Conservation (phyloP, 2,888 invertebrate genomes). For the Ennomos quercinarius region DNA sequence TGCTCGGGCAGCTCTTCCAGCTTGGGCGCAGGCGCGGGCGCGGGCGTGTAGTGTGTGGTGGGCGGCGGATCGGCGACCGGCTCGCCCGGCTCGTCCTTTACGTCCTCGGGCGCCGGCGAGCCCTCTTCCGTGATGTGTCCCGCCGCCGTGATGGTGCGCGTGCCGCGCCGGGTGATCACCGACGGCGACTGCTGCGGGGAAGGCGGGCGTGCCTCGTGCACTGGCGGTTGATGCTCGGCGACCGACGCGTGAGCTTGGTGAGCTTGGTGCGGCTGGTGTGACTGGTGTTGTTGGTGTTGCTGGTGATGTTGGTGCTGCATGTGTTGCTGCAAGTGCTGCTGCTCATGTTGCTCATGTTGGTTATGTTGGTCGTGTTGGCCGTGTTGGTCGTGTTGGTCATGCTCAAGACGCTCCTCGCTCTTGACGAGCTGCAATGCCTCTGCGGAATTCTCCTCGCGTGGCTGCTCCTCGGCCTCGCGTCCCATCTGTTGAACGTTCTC, state of each 20-base stretch:
- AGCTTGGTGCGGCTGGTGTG: slow-evolving; percentile 23
- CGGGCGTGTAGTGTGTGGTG: slow-evolving; percentile 30
- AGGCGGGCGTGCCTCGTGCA: slow-evolving; percentile 39
- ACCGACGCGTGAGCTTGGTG: neutral
- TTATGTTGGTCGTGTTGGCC: slow-evolving; percentile 17
- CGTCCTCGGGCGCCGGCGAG: slow-evolving; percentile 60
- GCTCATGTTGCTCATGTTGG: slow-evolving; percentile 27
- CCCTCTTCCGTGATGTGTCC: slow-evolving; percentile 83
- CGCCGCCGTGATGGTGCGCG: slow-evolving; percentile 86
- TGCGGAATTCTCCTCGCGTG: slow-evolving; percentile 49
- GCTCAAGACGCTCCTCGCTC: slow-evolving; percentile 63
- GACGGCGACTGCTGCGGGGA: slow-evolving; percentile 68
- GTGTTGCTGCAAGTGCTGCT: slow-evolving; percentile 39
- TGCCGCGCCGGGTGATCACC: slow-evolving; percentile 85
- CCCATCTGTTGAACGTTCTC: slow-evolving; percentile 59
- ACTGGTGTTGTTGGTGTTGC: slow-evolving; percentile 6
- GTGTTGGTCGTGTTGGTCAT: slow-evolving; percentile 31
- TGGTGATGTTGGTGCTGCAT: slow-evolving; percentile 17
- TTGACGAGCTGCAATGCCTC: slow-evolving; percentile 79
- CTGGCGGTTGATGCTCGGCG: slow-evolving; percentile 23
- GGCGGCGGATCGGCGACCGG: slow-evolving; percentile 36
- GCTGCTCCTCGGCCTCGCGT: slow-evolving; percentile 49
- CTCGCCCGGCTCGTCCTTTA: slow-evolving; percentile 75
- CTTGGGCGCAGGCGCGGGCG: slow-evolving; percentile 57
- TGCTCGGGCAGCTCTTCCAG: slow-evolving; percentile 55